phyloP scores from a whole-genome alignment of 1,140 invertebrate genomes.

The Episyrphus balteatus region DNA sequence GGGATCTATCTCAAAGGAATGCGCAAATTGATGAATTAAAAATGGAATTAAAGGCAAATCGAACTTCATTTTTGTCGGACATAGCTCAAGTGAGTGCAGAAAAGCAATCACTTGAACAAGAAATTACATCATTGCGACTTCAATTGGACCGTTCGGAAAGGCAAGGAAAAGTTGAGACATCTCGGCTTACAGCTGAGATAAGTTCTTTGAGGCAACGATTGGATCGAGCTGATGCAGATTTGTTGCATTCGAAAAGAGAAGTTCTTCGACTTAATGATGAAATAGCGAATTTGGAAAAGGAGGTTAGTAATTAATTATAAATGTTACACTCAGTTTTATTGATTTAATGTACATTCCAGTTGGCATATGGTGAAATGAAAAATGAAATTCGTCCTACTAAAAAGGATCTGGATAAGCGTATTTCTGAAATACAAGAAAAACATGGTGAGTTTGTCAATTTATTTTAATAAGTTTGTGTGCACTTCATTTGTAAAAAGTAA shows the following conservation, averaged over 20 bases:
- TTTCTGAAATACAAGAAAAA: slow-evolving; percentile 66
- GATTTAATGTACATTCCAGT: slow-evolving; percentile 19
- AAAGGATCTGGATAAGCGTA: slow-evolving; percentile 57
- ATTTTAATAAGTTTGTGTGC: neutral
- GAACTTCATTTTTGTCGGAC: slow-evolving; percentile 61
- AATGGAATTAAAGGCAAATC: slow-evolving; percentile 64
- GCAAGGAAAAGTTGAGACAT: slow-evolving; percentile 60
- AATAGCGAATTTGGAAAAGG: slow-evolving; percentile 63
- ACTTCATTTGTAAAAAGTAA: too few species aligned
- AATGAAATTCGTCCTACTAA: slow-evolving; percentile 45
- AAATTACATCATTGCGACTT: slow-evolving; percentile 49
- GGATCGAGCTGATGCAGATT: slow-evolving; percentile 64
- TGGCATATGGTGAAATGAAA: slow-evolving; percentile 39
- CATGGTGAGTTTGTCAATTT: slow-evolving; percentile 50
- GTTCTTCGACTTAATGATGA: slow-evolving; percentile 63
- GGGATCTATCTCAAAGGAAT: slow-evolving; percentile 60
- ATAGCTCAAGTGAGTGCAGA: slow-evolving; percentile 57
- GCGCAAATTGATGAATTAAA: slow-evolving; percentile 62
- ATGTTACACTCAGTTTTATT: slow-evolving; percentile 1
- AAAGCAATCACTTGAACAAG: slow-evolving; percentile 63
- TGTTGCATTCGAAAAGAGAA: slow-evolving; percentile 62
- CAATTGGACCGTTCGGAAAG: slow-evolving; percentile 57
- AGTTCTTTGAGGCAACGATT: slow-evolving; percentile 62
- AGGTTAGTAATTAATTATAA: slow-evolving; percentile 40
- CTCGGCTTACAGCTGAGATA: slow-evolving; percentile 60